Base-by-base conservation (phyloP, 1,140 invertebrate species). In the Amyelois transitella region DNA sequence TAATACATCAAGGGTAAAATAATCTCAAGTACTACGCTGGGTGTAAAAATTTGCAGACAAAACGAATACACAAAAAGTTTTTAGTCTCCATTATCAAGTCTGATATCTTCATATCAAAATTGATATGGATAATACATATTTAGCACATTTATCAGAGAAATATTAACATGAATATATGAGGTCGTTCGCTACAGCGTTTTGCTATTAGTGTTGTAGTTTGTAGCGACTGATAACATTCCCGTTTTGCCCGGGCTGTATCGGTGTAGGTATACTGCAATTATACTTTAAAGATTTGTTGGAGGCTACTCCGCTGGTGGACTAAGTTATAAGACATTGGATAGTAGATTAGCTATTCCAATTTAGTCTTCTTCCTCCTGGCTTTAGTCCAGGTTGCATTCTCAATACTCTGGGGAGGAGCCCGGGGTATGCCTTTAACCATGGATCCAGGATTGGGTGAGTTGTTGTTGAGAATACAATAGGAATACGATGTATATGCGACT, bases 181-280 rank as follows among this genome's bases (percentile, higher is more conserved):
- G 58, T 66, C 58, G 58, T 69, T 60, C 53, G 51, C 59, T 74
- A 82, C 76, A 81, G 50, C 62, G 69, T 82, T 82, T 66, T 56
- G 62, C 77, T 69, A 82, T 80, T 82, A 81, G 72, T 66, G 71
- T 69, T 72, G 68, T 75, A 73, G 67, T 77, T 75, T 71, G 72
- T 76, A 77, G 68, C 69, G 62, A 66, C 12, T 66, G 72, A 78
- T 75, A 75, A 72, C 64, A 74, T 75, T 77, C 68, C 74, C 69
- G 69, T 75, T 81, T 65, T 57, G 60, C 57, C 60, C 62, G 62
- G 65, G 58, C 68, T 70, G 68, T 76, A 78, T 70, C 72, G 62
- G 69, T 66, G 60, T 66, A 74, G 70, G 59, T 75, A 74, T 73
- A 70, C 69, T 73, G 75, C 69, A 75, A 77, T 82, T 78, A 82